phyloP scores from a whole-genome alignment of 2,797 vertebrate species.

The Chelon labrosus region DNA sequence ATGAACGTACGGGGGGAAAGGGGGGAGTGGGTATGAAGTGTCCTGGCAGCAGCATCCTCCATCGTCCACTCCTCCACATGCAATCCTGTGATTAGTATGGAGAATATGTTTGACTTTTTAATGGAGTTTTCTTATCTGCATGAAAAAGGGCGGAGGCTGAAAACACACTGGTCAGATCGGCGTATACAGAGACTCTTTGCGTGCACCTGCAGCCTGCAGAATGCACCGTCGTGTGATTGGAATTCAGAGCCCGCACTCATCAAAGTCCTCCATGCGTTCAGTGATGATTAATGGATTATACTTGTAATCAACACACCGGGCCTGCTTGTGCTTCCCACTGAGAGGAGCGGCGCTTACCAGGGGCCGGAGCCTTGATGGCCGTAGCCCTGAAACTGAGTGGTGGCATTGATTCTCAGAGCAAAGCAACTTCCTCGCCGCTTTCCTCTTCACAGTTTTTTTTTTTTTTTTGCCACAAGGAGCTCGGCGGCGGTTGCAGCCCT shows the following conservation, averaged over 20 bases:
- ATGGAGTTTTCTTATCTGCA: conserved; percentile 66
- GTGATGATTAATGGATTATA: conserved; percentile 73
- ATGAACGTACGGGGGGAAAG: conserved; percentile 6
- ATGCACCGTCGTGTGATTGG: conserved; percentile 37
- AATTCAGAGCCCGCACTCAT: conserved; percentile 63
- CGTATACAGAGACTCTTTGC: neutral
- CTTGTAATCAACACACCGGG: conserved; percentile 64
- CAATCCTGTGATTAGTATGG: conserved; percentile 57
- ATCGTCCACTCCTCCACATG: conserved; percentile 23
- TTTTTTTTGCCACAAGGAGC: conserved; percentile 5
- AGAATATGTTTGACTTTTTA: conserved; percentile 42
- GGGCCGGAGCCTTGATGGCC: conserved; percentile 22
- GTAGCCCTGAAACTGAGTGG: conserved; percentile 19
- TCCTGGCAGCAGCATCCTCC: conserved; percentile 5
- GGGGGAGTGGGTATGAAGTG: conserved; percentile 18
- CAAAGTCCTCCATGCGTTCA: conserved; percentile 55
- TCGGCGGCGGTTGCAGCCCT: neutral
- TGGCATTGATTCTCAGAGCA: conserved; percentile 34
- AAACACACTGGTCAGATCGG: conserved; percentile 11
- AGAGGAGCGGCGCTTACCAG: conserved; percentile 30
- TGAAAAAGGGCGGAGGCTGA: conserved; percentile 26
- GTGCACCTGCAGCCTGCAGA: conserved; percentile 45
- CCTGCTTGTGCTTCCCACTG: conserved; percentile 41
- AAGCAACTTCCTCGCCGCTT: conserved; percentile 3
- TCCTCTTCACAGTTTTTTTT: too few species aligned